Percentiles rank a stretch among this genome's conserved stretches.
phyloP scores from a whole-genome alignment of 2,113 vertebrate genomes.

The Dicrurus megarhynchus region DNA sequence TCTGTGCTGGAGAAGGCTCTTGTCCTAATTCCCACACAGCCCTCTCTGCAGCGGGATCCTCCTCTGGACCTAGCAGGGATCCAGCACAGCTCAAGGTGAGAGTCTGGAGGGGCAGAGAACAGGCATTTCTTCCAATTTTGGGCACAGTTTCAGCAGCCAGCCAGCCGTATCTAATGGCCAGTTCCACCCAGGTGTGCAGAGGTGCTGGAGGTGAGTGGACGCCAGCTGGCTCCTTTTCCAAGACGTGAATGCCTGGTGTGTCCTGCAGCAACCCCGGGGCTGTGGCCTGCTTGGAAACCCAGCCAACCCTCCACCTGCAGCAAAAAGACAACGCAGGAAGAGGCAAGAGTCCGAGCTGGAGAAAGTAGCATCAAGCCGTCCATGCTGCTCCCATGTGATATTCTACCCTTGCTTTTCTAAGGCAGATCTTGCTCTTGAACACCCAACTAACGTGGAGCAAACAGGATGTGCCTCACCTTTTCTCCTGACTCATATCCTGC shows the following conservation, averaged over 20 bases:
- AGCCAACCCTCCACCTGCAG: neutral
- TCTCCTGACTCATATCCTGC: slow-evolving; percentile 12
- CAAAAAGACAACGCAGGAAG: neutral
- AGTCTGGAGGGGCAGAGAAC: neutral
- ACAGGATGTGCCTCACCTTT: neutral
- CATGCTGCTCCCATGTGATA: rapidly evolving
- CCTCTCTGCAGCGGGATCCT: rapidly evolving
- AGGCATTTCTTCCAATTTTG: neutral
- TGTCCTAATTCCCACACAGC: neutral
- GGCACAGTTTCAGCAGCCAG: neutral
- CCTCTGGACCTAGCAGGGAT: neutral
- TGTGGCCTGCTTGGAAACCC: neutral
- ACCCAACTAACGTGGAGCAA: neutral
- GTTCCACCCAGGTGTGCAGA: neutral
- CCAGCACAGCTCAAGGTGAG: neutral
- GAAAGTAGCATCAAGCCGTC: neutral
- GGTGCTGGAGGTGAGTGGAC: rapidly evolving
- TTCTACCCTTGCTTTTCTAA: neutral
- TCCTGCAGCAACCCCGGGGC: neutral
- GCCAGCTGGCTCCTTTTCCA: rapidly evolving
- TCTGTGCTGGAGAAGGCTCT: rapidly evolving
- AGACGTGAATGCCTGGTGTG: rapidly evolving
- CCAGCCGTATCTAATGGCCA: rapidly evolving
- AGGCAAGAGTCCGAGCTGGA: neutral
- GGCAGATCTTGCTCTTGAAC: neutral